Evolutionary conservation across 2,888 invertebrate species (phyloP), one percentile per base, ranked within the genome.

Genomic region (Agriopis marginaria): DNA sequence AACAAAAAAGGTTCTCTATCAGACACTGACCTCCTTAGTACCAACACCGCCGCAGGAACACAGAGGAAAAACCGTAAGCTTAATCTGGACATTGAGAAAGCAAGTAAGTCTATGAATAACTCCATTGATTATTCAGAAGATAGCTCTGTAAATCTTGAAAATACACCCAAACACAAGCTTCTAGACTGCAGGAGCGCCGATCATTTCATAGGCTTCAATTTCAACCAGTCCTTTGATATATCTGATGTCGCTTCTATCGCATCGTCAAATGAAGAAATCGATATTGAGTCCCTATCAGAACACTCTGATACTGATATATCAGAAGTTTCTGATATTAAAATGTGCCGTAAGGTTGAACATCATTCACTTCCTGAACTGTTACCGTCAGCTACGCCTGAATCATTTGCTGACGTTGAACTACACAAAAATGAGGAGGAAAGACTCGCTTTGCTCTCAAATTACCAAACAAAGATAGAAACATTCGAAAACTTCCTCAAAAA

Each of bases 161-260:
- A 94, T 62, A 94, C 94, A 4, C 94, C 94, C 0, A 92, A 89
- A 79, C 91, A 92, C 63, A 84, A 90, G 7, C 77, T 87, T 0
- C 69, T 94, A 1, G 87, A 91, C 44, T 85, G 85, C 50, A 84
- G 83, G 61, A 87, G 84, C 8, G 86, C 88, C 0, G 90, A 93
- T n/a, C 61, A 86, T 2, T 91, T 92, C 64, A 88, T 84, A 71
- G 81, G 83, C 0, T 86, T 94, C 32, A 87, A 93, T 78, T 90
- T 94, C 42, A 87, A 86, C 63, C 84, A 83, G 60, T 90, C 93
- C 0, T 91, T 91, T 54, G 90, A 93, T 76, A 77, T 89, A 11
- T 88, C 88, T 32, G 90, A 91, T 71, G 83, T 79, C 0, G 80
- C 85, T 50, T 89, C 89, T 0, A 87, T 88, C 50, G 84, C 82